These are phyloP conservation scores for Phoebastria nigripes DNA, from an alignment of 2,797 vertebrate genomes.

Conservation along the genomic window DNA sequence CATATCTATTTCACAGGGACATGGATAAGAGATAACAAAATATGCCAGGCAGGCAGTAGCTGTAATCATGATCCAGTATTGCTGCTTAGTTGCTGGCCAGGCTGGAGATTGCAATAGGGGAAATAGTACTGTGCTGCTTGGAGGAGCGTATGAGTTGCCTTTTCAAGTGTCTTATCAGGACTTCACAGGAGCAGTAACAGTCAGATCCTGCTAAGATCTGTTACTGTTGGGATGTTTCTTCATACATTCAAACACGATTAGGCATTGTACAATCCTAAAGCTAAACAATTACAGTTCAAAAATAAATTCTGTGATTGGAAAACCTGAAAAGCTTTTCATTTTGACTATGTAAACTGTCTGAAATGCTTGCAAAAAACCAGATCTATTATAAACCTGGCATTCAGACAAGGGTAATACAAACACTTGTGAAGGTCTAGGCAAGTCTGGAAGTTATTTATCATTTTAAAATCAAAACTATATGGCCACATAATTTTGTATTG, in stretches of 20 bases:
- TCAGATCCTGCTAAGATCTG: background rate
- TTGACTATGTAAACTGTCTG: background rate
- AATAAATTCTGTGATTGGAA: background rate
- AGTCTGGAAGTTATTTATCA: background rate
- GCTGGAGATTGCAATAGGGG: background rate
- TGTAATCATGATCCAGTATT: background rate
- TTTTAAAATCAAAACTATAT: background rate
- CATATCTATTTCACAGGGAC: background rate
- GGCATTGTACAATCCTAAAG: background rate
- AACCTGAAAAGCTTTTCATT: background rate
- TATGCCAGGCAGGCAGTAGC: background rate
- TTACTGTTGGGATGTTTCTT: background rate
- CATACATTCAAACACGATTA: background rate
- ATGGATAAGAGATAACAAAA: background rate
- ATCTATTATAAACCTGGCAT: background rate
- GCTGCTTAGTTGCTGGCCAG: background rate
- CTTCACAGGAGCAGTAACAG: background rate
- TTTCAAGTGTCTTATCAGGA: background rate
- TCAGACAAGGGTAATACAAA: background rate
- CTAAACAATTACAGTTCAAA: background rate
- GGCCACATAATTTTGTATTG: background rate
- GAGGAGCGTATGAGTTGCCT: accelerated
- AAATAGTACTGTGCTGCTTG: background rate
- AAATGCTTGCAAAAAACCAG: background rate
- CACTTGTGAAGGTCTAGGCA: background rate